Base-by-base conservation (phyloP, 2,888 invertebrate species). In the Tipula lateralis region DNA sequence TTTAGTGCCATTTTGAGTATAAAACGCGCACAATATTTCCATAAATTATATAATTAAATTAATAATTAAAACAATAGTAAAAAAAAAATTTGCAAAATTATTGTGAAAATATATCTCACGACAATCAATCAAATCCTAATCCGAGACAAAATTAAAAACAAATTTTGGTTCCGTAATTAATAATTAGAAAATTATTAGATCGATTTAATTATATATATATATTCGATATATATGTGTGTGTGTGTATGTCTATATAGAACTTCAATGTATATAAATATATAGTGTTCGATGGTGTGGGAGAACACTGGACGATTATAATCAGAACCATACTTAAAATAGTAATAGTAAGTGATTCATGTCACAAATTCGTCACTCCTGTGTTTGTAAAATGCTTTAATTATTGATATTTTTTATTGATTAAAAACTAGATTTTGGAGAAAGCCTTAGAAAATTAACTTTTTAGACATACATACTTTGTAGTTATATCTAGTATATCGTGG, bases 91-190 rank as follows among this genome's bases (percentile, higher is more conserved):
- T 39, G 9, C 39, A 39, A 66, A 66, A 44, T 1, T 9, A 36
- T 36, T 66, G 66, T 66, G 66, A 66, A 66, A 66, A 66, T 24
- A 66, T 66, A 66, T 66, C 19, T 66, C 66, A 66, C 66, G 66
- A 66, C 66, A 66, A 66, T 66, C 66, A 66, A 66, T 24, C 3
- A 66, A 66, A 66, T 66, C 66, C 24, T 66, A 66, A 66, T 66
- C 66, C 24, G 66, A 66, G 9, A 66, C 66, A 66, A 66, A 66
- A 66, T 66, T 44, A 44, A 44, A 44, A 44, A n/a, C n/a, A 44
- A 32, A 32, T 5, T 66, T 24, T 66, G 66, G 66, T 24, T 66
- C 19, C 66, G 66, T 66, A 66, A 50, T 50, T 19, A 39, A 39
- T 39, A 12, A 50, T 50, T 50, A 50, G 0, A 2, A 12, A 66